Percentiles rank a stretch among this genome's conserved stretches.
Conservation (phyloP, 2,888 invertebrate genomes). For the Drosophila picticornis region DNA sequence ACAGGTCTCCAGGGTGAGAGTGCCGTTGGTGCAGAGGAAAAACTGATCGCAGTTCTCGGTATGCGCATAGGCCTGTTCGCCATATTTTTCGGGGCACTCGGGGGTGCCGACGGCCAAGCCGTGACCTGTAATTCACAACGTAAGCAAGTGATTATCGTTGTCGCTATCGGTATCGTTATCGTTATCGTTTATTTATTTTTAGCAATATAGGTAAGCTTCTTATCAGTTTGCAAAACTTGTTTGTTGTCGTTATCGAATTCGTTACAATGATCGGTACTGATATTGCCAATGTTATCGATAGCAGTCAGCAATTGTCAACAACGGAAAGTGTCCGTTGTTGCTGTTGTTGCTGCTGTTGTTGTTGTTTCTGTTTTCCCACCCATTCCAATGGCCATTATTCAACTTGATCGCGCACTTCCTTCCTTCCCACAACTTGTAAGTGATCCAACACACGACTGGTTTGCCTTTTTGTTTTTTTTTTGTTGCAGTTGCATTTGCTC, state of each 20-base stretch:
- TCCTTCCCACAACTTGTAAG: slow-evolving; percentile 45
- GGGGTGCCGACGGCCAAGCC: slow-evolving; percentile 89
- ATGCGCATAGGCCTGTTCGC: slow-evolving; percentile 93
- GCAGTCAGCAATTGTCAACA: not conserved
- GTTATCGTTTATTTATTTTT: not conserved
- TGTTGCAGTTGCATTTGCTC: not conserved
- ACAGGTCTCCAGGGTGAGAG: slow-evolving; percentile 94
- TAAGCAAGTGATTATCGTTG: not conserved
- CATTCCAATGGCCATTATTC: slow-evolving; percentile 55
- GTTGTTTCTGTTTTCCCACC: slow-evolving; percentile 29
- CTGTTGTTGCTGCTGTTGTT: not conserved
- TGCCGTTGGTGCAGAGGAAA: slow-evolving; percentile 96
- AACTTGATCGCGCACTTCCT: slow-evolving; percentile 66
- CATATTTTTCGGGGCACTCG: slow-evolving; percentile 92
- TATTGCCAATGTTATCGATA: slow-evolving; percentile 10
- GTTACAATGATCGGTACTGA: no score
- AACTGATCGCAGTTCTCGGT: slow-evolving; percentile 95
- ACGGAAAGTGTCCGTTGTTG: slow-evolving; percentile 16
- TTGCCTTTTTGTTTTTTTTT: slow-evolving; percentile 19
- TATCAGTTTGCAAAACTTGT: not conserved
- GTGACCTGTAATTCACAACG: slow-evolving; percentile 82
- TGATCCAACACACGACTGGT: slow-evolving; percentile 51
- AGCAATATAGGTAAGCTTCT: not conserved
- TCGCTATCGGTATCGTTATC: not conserved
- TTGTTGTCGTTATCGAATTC: not conserved